Conservation (phyloP, 2,797 vertebrate species). For the Liparis tanakae region DNA sequence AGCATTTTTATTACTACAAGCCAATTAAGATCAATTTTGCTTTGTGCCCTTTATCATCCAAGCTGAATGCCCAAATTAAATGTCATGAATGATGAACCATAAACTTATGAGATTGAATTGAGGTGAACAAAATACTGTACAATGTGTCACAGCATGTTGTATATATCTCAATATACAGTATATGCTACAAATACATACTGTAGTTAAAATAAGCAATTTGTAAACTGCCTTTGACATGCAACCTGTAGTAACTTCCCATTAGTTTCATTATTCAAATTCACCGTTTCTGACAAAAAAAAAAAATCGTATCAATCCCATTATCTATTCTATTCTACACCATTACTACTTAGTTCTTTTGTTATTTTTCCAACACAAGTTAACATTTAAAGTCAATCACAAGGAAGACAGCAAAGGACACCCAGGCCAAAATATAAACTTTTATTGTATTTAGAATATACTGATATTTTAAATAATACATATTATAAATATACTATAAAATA, state of each 20-base stretch:
- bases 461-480: too few relatives aligned
- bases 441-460: too few relatives aligned
- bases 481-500: too few relatives aligned
- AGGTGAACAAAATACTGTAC: slow-evolving; percentile 42
- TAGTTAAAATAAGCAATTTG: slow-evolving; percentile 62
- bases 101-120: slow-evolving; percentile 64
- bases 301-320: slow-evolving; percentile 67
- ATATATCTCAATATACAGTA: slow-evolving; percentile 13
- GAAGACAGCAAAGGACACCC: slow-evolving; percentile 69
- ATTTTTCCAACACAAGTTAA: too few relatives aligned
- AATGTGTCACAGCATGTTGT: slow-evolving; percentile 31
- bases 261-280: slow-evolving; percentile 75
- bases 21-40: slow-evolving; percentile 85
- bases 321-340: too few relatives aligned
- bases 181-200: slow-evolving; percentile 19
- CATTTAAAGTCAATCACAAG: slow-evolving; percentile 75
- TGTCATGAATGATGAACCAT: slow-evolving; percentile 75
- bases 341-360: too few relatives aligned
- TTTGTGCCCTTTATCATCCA: slow-evolving; percentile 82
- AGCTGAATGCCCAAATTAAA: slow-evolving; percentile 80
- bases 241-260: slow-evolving; percentile 56
- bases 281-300: slow-evolving; percentile 65
- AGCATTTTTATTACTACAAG: slow-evolving; percentile 85
- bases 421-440: too few relatives aligned
- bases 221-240: slow-evolving; percentile 63